Base-by-base conservation (phyloP, 2,113 vertebrate genomes). In the Pituophis catenifer region DNA sequence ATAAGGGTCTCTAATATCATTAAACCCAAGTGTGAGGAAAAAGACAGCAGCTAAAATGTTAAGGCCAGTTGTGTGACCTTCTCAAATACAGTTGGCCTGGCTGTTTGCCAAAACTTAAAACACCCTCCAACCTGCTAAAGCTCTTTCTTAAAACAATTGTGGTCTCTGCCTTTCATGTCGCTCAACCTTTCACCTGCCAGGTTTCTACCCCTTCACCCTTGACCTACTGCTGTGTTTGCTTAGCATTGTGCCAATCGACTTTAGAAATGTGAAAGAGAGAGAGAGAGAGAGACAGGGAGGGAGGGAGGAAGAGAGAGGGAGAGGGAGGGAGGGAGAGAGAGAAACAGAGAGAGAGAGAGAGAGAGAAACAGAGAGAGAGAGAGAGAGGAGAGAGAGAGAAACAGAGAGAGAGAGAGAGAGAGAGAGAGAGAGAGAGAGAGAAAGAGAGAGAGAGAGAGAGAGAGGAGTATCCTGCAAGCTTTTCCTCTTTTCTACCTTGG, bases 171-270 rank as follows among this genome's bases (percentile, higher is more conserved):
- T 97, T 98, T 97, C 96, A 97, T 98, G 98, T 98, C 97, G 97
- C 98, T 98, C 98, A 98, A 98, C 98, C 98, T 98, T 98, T 98
- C 98, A 98, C 98, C 98, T 96, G 97, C 94, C 96, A 96, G 95
- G 96, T 95, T 97, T 95, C 97, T 93, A 75, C 96, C 53, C 91
- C 92, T 94, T 98, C 97, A 98, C 97, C 98, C 97, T 97, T 98
- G 98, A 97, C 97, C 98, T 97, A 94, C 96, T 97, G 97, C 97
- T 97, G 97, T 98, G 97, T 98, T 98, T 98, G 96, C 97, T 98
- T 97, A 97, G 98, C 97, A 97, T 97, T 96, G 96, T 97, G 96
- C 96, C 96, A 97, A 97, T 95, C 92, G 89, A 94, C 93, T 97
- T 97, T 97, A 96, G 97, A 97, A 98, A 98, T 98, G 98, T 98